Evolutionary conservation across 2,888 invertebrate species (phyloP), one percentile per base, ranked within the genome.

Genomic region (Apodemia duryi): DNA sequence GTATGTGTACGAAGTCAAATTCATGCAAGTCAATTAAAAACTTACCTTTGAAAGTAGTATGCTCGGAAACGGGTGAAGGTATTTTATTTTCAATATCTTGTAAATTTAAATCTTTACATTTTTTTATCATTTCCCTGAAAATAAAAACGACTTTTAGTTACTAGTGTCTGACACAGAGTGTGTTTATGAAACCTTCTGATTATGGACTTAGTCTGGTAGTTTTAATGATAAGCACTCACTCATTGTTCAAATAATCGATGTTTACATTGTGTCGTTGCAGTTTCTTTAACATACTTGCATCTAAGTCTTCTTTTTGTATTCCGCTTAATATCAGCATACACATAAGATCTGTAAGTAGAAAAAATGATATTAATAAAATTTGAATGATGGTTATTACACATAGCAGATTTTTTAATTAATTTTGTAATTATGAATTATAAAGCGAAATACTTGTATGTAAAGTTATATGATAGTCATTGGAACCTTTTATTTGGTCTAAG

Each of bases 401-500:
- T 6, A 2, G n/a, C 2, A 13, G 11, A 43, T 21, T 46, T 13
- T 46, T 46, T 46, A 13, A 46, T 13, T 46, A 46, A 46, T 46
- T 46, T 43, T 11, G 38, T 38, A 11, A 43, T 43, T 11, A 46
- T 46, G 46, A 6, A 6, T 13, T 46, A 46, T 43, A 43, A 52
- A 66, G 63, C 51, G 21, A 66, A 60, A 49, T 21, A 62, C 35
- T 61, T 61, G 6, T 57, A 63, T 61, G 41, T 28, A 41, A 51
- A 63, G 62, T 43, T 63, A 38, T 65, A 67, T 67, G 43, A 61
- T 65, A 66, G 60, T 63, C 65, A 66, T 66, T 78, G 79, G 75
- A 85, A 90, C 90, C 90, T 89, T 91, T 88, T 89, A 85, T 84
- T 73, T 82, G 83, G 74, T 78, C 79, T 80, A 81, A 79, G 74